Conservation (phyloP, 2,888 invertebrate genomes). For the Drosophila paramelanica region DNA sequence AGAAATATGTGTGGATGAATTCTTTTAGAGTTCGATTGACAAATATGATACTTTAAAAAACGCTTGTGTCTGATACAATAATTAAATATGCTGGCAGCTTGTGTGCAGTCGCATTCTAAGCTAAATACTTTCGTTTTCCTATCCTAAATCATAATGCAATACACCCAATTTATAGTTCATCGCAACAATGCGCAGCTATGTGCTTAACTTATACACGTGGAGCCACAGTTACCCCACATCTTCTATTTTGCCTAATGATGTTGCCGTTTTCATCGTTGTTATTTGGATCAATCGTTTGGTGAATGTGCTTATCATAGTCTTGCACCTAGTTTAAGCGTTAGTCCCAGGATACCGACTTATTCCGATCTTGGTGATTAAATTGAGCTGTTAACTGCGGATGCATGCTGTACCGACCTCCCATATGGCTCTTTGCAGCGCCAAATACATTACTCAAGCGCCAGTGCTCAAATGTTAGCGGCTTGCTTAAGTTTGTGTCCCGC, state of each 20-base stretch:
- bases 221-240: not conserved
- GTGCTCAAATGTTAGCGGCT: conserved; percentile 88
- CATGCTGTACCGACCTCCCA: conserved; percentile 24
- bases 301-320: not conserved
- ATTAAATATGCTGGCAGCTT: conserved; percentile 23
- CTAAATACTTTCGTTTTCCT: conserved; percentile 16
- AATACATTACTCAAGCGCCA: conserved; percentile 86
- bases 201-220: not conserved
- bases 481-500: conserved; percentile 91
- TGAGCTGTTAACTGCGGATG: conserved; percentile 2
- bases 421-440: conserved; percentile 11
- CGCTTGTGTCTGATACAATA: not conserved
- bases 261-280: not conserved
- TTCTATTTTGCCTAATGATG: not conserved
- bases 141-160: not conserved
- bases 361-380: not conserved
- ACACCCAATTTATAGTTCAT: conserved; percentile 13
- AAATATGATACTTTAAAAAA: conserved; percentile 10
- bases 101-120: conserved; percentile 14
- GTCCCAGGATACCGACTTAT: conserved; percentile 2
- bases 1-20: not conserved
- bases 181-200: conserved; percentile 18
- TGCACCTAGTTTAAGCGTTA: conserved; percentile 1
- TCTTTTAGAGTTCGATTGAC: conserved; percentile 11
- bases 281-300: conserved; percentile 1